phyloP scores from a whole-genome alignment of 1,140 invertebrate species.

The Nylanderia fulva region DNA sequence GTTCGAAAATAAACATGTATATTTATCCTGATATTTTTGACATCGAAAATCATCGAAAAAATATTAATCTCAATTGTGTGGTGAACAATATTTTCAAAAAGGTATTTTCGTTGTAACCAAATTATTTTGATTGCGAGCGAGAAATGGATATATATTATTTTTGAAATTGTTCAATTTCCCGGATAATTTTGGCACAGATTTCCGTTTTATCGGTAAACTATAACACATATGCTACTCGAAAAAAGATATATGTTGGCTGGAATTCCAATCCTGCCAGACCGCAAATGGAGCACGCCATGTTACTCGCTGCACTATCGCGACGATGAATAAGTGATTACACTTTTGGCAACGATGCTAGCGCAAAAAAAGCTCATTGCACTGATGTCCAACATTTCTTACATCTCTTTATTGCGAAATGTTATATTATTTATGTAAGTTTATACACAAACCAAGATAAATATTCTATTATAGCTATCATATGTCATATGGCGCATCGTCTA shows the following conservation, averaged over 20 bases:
- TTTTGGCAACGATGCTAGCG: constrained; percentile 12
- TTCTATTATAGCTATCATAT: background rate
- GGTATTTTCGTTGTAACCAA: no score
- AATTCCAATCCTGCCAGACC: constrained; percentile 24
- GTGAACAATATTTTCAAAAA: background rate
- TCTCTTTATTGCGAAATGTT: background rate
- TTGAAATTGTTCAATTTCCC: background rate
- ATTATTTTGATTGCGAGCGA: background rate
- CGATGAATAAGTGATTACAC: constrained; percentile 36
- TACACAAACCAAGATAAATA: background rate
- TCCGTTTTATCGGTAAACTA: background rate
- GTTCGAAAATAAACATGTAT: background rate
- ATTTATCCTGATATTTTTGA: background rate
- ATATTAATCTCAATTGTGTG: background rate
- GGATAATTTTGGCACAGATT: constrained; percentile 42
- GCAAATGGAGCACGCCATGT: constrained; percentile 36
- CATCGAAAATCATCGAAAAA: background rate
- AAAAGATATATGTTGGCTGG: constrained; percentile 31
- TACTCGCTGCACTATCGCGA: background rate
- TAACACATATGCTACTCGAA: background rate
- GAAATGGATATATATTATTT: background rate
- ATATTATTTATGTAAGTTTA: background rate
- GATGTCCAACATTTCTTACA: constrained; percentile 2
- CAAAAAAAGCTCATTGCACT: background rate
- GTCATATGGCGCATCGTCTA: background rate